These are phyloP conservation scores for Centropus unirufus DNA, from an alignment of 2,113 vertebrate genomes.

Conservation along the genomic window DNA sequence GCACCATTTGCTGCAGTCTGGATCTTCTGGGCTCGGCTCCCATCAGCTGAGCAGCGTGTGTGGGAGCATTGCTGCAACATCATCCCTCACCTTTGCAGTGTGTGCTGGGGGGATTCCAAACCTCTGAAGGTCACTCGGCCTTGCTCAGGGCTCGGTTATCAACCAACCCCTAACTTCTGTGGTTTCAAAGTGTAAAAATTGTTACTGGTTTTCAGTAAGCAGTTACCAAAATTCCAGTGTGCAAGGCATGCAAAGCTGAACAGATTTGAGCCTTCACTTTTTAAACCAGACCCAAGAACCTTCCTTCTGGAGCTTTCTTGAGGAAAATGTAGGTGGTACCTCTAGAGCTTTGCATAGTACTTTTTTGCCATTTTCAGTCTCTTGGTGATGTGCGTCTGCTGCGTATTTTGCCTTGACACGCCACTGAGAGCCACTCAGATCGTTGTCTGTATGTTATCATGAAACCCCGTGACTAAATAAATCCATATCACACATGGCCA, in stretches of 20 bases:
- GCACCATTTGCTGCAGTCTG: neutral
- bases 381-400: neutral
- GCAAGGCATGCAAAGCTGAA: neutral
- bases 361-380: neutral
- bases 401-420: neutral
- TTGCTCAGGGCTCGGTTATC: neutral
- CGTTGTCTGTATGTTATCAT: neutral
- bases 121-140: neutral
- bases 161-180: neutral
- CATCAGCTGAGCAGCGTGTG: fast-evolving
- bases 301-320: neutral
- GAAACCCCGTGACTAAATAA: neutral
- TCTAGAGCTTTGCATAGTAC: neutral
- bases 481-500: neutral
- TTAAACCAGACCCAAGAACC: neutral
- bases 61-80: neutral
- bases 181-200: neutral
- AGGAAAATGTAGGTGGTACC: neutral
- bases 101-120: neutral
- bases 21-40: neutral
- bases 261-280: neutral
- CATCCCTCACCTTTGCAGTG: neutral
- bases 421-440: neutral
- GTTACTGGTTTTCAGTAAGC: neutral
- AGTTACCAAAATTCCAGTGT: neutral